These are phyloP conservation scores for Patella vulgata DNA, from an alignment of 1,140 invertebrate genomes.

Conservation along the genomic window DNA sequence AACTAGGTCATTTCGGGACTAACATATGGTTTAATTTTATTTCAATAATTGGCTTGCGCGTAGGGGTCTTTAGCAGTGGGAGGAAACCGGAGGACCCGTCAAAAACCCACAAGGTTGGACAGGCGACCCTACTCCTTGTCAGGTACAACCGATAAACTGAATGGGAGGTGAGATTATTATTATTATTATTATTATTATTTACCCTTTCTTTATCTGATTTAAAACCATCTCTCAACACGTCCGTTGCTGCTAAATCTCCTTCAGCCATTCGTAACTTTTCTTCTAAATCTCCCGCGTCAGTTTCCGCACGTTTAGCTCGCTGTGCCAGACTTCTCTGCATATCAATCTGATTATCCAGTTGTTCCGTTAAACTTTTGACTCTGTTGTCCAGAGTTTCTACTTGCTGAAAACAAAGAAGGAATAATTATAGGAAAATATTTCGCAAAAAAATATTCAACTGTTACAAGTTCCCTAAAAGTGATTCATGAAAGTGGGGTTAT, in stretches of 20 bases:
- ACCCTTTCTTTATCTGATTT: conserved; percentile 64
- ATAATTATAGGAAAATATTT: not conserved
- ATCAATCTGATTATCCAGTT: conserved; percentile 60
- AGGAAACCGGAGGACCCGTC: too few relatives aligned
- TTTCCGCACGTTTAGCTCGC: conserved; percentile 52
- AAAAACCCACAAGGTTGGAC: too few relatives aligned
- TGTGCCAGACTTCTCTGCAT: conserved; percentile 47
- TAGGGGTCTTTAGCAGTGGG: too few relatives aligned
- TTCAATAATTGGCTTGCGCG: too few relatives aligned
- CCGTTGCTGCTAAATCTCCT: conserved; percentile 60
- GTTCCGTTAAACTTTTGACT: conserved; percentile 55
- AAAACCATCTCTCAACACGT: conserved; percentile 62
- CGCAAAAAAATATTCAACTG: too few relatives aligned
- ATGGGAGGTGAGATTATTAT: too few relatives aligned
- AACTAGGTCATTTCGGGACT: too few relatives aligned
- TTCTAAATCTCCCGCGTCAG: conserved; percentile 50
- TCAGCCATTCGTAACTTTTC: conserved; percentile 54
- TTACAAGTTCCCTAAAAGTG: not conserved
- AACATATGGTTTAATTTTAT: too few relatives aligned
- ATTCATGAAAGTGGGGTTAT: not conserved
- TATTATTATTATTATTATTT: too few relatives aligned
- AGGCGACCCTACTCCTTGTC: too few relatives aligned
- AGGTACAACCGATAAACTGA: too few relatives aligned
- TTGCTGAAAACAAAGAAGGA: conserved; percentile 46
- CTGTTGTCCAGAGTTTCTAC: conserved; percentile 55